Base-by-base conservation (phyloP, 2,888 invertebrate genomes). In the Drosophila subquinaria region DNA sequence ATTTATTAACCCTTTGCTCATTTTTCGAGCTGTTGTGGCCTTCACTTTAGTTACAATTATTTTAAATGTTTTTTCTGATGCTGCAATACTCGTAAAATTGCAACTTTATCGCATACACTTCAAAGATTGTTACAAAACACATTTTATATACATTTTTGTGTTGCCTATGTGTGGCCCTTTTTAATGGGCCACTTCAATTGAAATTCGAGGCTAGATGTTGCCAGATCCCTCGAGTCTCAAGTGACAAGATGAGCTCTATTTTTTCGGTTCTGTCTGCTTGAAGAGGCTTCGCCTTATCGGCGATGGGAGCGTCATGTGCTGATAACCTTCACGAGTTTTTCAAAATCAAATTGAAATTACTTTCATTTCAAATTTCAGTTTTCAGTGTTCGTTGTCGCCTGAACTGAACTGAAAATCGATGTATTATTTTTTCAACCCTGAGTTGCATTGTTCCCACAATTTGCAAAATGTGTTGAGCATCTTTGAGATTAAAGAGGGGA, bases 391-490 rank as follows among this genome's bases (percentile, higher is more conserved):
- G 35, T 55, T 47, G 55, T 30, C 20, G 51, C 57, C 50, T 59
- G 50, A 33, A 30, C 17, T 42, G 35, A 23, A 52, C 52, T 27
- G 0, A 30, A 43, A 40, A 38, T 17, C 27, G 20, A 15, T 35
- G 15, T 15, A 27, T 27, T 27, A 17, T 52, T 66, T 52, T 66
- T 61, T 42, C 78, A 60, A 75, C 79, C 79, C 76, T 40, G 27
- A 11, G 38, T 66, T 69, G 60, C 63, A 43, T 59, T 66, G 36
- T 60, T 50, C 38, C 63, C 50, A 45, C 45, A 82, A 88, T 82
- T 85, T 82, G 82, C 81, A 61, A 74, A 83, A 87, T 86, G 87
- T 81, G 74, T 60, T 81, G 79, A 85, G 67, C 55, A 66, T 79
- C 67, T 80, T 76, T 56, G 56, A 63, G 81, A 87, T 74, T 71